Conservation (phyloP, 1,140 invertebrate genomes). For the Venustaconcha ellipsiformis region DNA sequence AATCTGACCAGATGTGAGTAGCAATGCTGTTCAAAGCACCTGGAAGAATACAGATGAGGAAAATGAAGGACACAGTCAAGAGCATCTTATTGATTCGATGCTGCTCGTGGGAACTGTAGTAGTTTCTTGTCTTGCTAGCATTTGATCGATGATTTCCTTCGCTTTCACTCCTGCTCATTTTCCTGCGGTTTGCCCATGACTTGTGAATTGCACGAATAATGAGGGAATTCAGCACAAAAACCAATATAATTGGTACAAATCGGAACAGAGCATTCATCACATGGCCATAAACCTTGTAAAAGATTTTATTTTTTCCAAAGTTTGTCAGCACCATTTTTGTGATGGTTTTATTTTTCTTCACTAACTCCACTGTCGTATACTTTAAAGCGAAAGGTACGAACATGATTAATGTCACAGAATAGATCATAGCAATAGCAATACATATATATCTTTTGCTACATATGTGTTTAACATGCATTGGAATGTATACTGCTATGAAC, state of each 20-base stretch:
- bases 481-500: conserved; percentile 57
- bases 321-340: conserved; percentile 34
- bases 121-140: conserved; percentile 17
- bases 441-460: conserved; percentile 47
- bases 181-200: conserved; percentile 39
- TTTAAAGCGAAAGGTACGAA: conserved; percentile 57
- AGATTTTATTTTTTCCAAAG: conserved; percentile 43
- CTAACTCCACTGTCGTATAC: conserved; percentile 38
- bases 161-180: conserved; percentile 19
- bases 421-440: conserved; percentile 46
- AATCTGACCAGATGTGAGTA: conserved; percentile 39
- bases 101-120: conserved; percentile 43
- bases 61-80: conserved; percentile 51
- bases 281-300: conserved; percentile 49
- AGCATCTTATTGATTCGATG: conserved; percentile 57
- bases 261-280: conserved; percentile 52
- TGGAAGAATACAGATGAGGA: conserved; percentile 56
- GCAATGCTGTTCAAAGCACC: conserved; percentile 54
- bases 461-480: conserved; percentile 51
- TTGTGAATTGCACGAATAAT: conserved; percentile 49
- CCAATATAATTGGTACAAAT: conserved; percentile 48
- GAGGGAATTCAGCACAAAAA: conserved; percentile 46
- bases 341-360: conserved; percentile 23
- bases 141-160: background rate
- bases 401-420: conserved; percentile 43